A percentile compares a stretch with the other conserved stretches of the same genome.
These are phyloP conservation scores for Cybosia mesomella DNA, from an alignment of 2,888 invertebrate species.

Conservation along the genomic window DNA sequence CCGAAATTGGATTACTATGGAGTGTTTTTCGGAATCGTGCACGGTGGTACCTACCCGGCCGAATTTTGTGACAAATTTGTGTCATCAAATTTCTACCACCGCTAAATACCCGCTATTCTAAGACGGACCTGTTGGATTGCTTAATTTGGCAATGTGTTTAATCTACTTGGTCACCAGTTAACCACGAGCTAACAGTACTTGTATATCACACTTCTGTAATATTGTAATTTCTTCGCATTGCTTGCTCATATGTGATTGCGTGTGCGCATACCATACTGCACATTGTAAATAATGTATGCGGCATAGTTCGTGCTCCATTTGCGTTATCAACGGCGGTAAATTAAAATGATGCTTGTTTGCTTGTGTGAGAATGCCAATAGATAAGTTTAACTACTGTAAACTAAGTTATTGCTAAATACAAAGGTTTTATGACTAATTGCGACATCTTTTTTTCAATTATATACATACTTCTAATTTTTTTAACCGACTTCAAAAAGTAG, in stretches of 20 bases:
- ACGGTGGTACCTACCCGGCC: too few species aligned
- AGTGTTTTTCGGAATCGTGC: too few species aligned
- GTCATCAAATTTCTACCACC: too few species aligned
- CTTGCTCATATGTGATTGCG: slow-evolving; percentile 72
- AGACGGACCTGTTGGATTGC: too few species aligned
- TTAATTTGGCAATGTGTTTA: too few species aligned
- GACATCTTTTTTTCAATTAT: not conserved
- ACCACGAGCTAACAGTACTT: too few species aligned
- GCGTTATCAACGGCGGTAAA: slow-evolving; percentile 78
- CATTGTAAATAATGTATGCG: slow-evolving; percentile 74
- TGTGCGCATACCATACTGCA: slow-evolving; percentile 71
- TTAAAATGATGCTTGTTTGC: slow-evolving; percentile 71
- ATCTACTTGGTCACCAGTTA: too few species aligned
- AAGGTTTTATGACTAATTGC: slow-evolving; percentile 1
- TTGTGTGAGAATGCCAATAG: slow-evolving; percentile 63
- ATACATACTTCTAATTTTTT: not conserved
- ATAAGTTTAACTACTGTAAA: slow-evolving; percentile 31
- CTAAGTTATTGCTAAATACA: slow-evolving; percentile 6
- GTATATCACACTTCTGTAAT: too few species aligned
- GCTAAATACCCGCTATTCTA: too few species aligned
- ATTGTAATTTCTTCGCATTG: slow-evolving; percentile 74
- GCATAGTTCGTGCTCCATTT: slow-evolving; percentile 82
- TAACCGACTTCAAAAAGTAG: too few species aligned
- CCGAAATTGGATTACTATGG: too few species aligned
- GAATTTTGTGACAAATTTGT: too few species aligned